A percentile compares a stretch with the other conserved stretches of the same genome.
phyloP scores from a whole-genome alignment of 2,888 invertebrate genomes.

The Ormyrus pomaceus region DNA sequence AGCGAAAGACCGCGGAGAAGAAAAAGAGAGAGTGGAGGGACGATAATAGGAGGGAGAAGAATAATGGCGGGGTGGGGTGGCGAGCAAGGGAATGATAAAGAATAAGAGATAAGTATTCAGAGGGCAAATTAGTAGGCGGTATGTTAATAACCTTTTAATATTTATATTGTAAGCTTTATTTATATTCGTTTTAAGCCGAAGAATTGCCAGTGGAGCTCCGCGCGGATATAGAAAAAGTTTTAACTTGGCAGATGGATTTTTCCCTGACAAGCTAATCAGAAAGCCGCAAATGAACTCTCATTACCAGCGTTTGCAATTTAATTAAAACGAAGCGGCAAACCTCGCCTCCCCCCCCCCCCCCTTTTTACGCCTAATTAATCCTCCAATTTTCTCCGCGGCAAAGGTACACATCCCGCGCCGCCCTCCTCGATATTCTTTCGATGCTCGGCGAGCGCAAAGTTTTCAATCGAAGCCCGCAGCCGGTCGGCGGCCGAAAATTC shows the following conservation, averaged over 20 bases:
- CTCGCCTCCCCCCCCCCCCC: too few relatives aligned
- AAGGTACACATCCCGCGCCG: too few relatives aligned
- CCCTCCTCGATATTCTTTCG: too few relatives aligned
- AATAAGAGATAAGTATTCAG: conserved; percentile 45
- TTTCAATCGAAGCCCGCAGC: too few relatives aligned
- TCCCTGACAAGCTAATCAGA: too few relatives aligned
- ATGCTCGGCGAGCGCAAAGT: too few relatives aligned
- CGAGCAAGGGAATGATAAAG: conserved; percentile 39
- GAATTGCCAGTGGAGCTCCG: neutral
- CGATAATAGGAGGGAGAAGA: conserved; percentile 18
- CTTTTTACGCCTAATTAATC: too few relatives aligned
- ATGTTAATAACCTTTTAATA: conserved; percentile 51
- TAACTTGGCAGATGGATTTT: conserved; percentile 3
- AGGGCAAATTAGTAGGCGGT: conserved; percentile 43
- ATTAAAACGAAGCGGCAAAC: too few relatives aligned
- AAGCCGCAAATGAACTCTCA: too few relatives aligned
- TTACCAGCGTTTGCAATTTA: too few relatives aligned
- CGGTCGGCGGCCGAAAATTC: too few relatives aligned
- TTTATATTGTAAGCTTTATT: conserved; percentile 44
- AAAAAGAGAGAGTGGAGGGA: neutral
- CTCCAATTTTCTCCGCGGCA: too few relatives aligned
- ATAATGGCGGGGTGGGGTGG: conserved; percentile 14
- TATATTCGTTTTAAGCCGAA: conserved; percentile 16
- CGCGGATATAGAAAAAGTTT: neutral
- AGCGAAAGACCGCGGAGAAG: neutral